Evolutionary conservation across 2,888 invertebrate species (phyloP).

Genomic region (Phlogophora meticulosa): DNA sequence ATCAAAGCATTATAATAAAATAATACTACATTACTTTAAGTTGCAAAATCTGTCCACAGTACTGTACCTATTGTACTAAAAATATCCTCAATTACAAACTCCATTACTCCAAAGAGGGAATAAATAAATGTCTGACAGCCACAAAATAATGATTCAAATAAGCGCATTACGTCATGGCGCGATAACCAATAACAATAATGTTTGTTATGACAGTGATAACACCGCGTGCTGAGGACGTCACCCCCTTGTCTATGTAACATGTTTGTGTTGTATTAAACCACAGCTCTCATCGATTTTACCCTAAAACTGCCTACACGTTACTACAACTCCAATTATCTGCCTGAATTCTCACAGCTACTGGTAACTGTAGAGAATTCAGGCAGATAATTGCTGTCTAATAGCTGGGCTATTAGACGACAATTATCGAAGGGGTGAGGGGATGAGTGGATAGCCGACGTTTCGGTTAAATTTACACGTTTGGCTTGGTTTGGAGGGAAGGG

Average conservation of each 20-base stretch:
- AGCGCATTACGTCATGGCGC: slow-evolving; percentile 66
- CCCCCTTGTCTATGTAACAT: slow-evolving; percentile 12
- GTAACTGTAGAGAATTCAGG: background rate
- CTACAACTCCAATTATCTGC: background rate
- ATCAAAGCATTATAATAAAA: too few species aligned
- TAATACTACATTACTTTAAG: background rate
- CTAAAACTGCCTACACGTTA: slow-evolving; percentile 4
- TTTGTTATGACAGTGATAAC: slow-evolving; percentile 59
- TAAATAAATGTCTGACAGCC: slow-evolving; percentile 50
- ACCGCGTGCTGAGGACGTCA: slow-evolving; percentile 63
- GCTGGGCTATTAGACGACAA: slow-evolving; percentile 36
- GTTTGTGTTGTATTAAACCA: slow-evolving; percentile 11
- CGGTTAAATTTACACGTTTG: slow-evolving; percentile 16
- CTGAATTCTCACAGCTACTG: background rate
- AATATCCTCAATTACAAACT: slow-evolving; percentile 12
- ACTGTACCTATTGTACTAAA: background rate
- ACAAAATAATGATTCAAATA: slow-evolving; percentile 65
- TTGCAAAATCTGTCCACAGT: background rate
- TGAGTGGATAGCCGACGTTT: slow-evolving; percentile 1
- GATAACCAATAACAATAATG: slow-evolving; percentile 61
- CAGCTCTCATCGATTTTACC: slow-evolving; percentile 3
- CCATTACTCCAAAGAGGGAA: slow-evolving; percentile 40
- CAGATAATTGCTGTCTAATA: too few species aligned
- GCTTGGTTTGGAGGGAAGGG: background rate
- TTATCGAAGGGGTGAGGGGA: slow-evolving; percentile 7